Conservation (phyloP, 2,797 vertebrate species). For the Crypturellus tataupa region DNA sequence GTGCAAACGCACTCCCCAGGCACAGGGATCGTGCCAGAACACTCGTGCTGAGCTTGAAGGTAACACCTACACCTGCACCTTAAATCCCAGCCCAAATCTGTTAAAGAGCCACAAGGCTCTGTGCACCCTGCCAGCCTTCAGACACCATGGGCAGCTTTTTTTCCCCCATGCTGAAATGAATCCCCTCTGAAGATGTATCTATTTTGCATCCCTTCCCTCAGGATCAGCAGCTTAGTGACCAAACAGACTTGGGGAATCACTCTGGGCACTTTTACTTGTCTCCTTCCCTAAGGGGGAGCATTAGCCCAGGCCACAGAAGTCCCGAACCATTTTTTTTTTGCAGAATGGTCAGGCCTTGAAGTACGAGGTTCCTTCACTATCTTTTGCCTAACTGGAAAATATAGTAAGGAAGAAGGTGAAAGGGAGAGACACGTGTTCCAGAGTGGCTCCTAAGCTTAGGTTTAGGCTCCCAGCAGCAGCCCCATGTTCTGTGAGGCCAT, state of each 20-base stretch:
- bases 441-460: not conserved
- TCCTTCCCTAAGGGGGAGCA: not conserved
- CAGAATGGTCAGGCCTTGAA: not conserved
- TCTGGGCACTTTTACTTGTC: not conserved
- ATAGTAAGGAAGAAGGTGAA: too few relatives aligned
- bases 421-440: too few relatives aligned
- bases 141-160: not conserved
- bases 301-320: not conserved
- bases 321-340: not conserved
- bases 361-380: too few relatives aligned
- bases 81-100: not conserved
- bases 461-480: not conserved
- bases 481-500: rapidly evolving
- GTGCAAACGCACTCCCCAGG: not conserved
- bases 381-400: too few relatives aligned
- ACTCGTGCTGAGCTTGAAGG: too few relatives aligned
- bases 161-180: not conserved
- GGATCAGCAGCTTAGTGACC: too few relatives aligned
- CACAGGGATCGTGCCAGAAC: not conserved
- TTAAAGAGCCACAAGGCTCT: too few relatives aligned
- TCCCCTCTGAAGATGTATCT: not conserved
- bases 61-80: not conserved
- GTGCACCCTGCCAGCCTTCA: too few relatives aligned
- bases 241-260: not conserved
- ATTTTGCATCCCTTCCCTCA: not conserved